phyloP scores from a whole-genome alignment of 2,113 vertebrate genomes.

The Solenodon paradoxus region DNA sequence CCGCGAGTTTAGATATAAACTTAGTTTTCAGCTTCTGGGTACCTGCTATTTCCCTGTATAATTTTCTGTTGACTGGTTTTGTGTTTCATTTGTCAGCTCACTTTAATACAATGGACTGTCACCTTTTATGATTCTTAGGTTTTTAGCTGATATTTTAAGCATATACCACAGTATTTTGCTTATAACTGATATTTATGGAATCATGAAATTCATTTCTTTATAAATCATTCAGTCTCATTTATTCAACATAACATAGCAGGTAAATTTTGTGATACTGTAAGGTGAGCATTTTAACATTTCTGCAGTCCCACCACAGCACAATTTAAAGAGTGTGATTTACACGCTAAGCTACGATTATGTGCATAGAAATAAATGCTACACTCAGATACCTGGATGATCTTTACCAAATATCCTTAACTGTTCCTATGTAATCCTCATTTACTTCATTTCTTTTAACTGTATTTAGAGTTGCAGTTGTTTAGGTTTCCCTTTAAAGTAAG shows the following conservation, averaged over 20 bases:
- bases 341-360: not conserved
- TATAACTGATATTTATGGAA: not conserved
- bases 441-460: slow-evolving; percentile 57
- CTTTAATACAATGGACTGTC: not conserved
- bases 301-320: not conserved
- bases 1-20: slow-evolving; percentile 5
- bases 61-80: not conserved
- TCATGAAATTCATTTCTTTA: not conserved
- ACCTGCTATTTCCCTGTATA: not conserved
- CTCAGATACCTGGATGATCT: not conserved
- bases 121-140: not conserved
- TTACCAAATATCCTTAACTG: not conserved
- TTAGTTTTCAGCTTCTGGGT: not conserved
- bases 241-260: not conserved
- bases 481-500: slow-evolving; percentile 66
- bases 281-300: slow-evolving; percentile 28
- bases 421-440: slow-evolving; percentile 18
- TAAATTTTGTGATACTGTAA: not conserved
- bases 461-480: slow-evolving; percentile 50
- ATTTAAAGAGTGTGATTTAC: not conserved
- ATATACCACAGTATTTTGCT: not conserved
- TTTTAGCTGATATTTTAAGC: slow-evolving; percentile 43
- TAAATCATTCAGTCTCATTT: not conserved
- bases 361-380: not conserved
- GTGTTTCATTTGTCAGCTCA: not conserved